Evolutionary conservation across 2,797 vertebrate genomes (phyloP), one percentile per base, ranked within the genome.

Genomic region (Phataginus tricuspis): DNA sequence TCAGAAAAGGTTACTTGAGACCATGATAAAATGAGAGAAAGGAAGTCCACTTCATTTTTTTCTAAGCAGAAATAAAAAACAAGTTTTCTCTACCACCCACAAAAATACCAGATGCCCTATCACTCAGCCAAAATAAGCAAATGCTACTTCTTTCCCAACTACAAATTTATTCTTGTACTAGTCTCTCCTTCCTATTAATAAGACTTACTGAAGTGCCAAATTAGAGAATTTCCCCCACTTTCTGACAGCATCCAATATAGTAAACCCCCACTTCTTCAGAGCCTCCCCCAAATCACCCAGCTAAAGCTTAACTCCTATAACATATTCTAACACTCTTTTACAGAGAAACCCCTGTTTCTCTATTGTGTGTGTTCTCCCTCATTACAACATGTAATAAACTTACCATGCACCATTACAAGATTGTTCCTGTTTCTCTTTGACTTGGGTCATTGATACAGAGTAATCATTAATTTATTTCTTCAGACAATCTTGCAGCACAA

Each of bases 1-100:
- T 94, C 16, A n/a, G 57, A 85, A 96, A 78, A 89, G 51, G 25
- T 96, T 83, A 59, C n/a, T 66, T 34, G 59, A 66, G 27, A 49
- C 16, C 8, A 37, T 83, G 51, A 82, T 78, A 37, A 90, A 77
- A 83, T n/a, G 61, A 90, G 34, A 49, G 13, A 86, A 83, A 79
- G 18, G 66, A 42, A 63, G 61, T 31, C 3, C 8, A 55, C 53
- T 45, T 80, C 27, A 42, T 78, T 74, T 78, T 77, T 82, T 69
- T 79, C 49, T 82, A 77, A 75, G 49, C 49, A 90, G 55, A 88
- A 37, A 92, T 51, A n/a, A 68, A 78, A 45, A 90, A 16, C 14
- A 77, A 12, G 7, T 83, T 83, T 89, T 3, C 4, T 71, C 57
- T 84, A 49, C 19, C 14, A 45, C 5, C 23, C 59, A 64, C 57